phyloP scores from a whole-genome alignment of 2,113 vertebrate species.

The Struthio camelus region DNA sequence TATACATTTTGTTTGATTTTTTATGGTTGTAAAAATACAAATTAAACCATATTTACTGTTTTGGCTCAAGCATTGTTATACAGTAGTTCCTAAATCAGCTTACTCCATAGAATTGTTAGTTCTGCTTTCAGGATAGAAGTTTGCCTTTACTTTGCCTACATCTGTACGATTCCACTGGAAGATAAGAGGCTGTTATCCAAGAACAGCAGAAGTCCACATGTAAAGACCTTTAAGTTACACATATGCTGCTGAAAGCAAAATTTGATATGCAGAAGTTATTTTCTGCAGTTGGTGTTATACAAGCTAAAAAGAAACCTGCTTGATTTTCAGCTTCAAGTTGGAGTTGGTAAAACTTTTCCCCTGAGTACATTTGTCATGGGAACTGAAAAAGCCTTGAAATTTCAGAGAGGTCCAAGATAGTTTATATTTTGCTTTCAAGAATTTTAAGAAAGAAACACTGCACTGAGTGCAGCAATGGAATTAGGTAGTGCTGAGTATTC shows the following conservation, averaged over 20 bases:
- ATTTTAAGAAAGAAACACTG: neutral
- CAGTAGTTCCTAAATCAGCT: neutral
- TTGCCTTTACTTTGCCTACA: neutral
- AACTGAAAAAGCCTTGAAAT: neutral
- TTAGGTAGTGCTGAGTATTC: neutral
- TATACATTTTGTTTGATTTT: neutral
- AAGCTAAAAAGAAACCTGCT: neutral
- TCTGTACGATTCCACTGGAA: neutral
- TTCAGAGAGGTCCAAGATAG: neutral
- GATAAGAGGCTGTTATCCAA: conserved; percentile 4
- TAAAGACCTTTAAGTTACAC: neutral
- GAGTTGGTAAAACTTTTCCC: neutral
- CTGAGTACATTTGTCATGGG: neutral
- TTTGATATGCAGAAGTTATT: neutral
- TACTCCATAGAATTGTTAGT: neutral
- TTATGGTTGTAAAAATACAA: neutral
- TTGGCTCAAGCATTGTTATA: neutral
- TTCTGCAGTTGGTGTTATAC: neutral
- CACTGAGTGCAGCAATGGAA: neutral
- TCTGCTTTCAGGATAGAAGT: neutral
- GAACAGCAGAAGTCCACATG: conserved; percentile 32
- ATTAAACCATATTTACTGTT: neutral
- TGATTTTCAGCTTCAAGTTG: neutral
- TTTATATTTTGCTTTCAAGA: neutral
- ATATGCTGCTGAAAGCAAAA: neutral